Conservation (phyloP, 2,113 vertebrate species). For the Sisor rabdophorus region DNA sequence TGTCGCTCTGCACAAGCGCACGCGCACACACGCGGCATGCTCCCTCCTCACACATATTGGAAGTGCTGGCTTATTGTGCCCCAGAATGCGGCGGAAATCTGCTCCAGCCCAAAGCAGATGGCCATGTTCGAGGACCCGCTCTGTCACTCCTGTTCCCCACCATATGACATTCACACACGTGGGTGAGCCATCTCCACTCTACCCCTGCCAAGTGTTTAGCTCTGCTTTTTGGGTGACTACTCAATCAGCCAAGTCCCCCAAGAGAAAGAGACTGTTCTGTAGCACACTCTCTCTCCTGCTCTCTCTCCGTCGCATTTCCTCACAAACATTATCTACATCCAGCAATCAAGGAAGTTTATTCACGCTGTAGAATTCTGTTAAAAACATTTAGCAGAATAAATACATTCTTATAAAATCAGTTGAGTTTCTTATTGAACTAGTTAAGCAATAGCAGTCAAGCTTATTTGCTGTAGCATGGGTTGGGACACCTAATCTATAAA, state of each 20-base stretch:
- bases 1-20: slow-evolving; percentile 25
- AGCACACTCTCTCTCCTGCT: slow-evolving; percentile 10
- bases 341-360: slow-evolving; percentile 30
- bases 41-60: slow-evolving; percentile 61
- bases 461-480: background rate
- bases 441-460: background rate
- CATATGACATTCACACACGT: slow-evolving; percentile 74
- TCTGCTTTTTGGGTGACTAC: slow-evolving; percentile 65
- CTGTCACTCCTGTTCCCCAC: slow-evolving; percentile 70
- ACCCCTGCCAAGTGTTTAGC: slow-evolving; percentile 63
- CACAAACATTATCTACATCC: slow-evolving; percentile 1
- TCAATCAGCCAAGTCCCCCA: slow-evolving; percentile 65
- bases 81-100: slow-evolving; percentile 72
- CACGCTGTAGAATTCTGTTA: background rate
- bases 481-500: background rate
- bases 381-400: background rate
- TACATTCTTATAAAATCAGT: background rate
- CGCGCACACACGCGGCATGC: slow-evolving; percentile 13
- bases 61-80: slow-evolving; percentile 69
- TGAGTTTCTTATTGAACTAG: background rate
- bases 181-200: slow-evolving; percentile 62
- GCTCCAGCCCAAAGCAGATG: slow-evolving; percentile 73
- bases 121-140: slow-evolving; percentile 65
- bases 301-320: slow-evolving; percentile 5
- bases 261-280: slow-evolving; percentile 51